Percentiles rank a stretch among this genome's conserved stretches.
phyloP scores from a whole-genome alignment of 1,140 invertebrate species.

The Pollicipes pollicipes region DNA sequence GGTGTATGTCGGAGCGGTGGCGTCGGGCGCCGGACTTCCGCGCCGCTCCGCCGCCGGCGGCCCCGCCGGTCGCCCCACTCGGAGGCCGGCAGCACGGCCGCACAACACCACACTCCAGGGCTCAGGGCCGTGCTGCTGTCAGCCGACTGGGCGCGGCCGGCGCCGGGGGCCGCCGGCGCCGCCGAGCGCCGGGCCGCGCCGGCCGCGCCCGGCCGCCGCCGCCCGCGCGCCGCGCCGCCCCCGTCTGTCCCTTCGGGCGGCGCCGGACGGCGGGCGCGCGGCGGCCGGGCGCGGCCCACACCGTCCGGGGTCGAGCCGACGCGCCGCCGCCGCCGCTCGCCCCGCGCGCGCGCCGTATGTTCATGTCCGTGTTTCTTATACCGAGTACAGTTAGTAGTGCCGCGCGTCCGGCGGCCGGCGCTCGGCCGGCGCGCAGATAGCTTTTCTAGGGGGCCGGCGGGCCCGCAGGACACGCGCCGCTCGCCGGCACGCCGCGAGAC shows the following conservation, averaged over 20 bases:
- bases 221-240: too few species aligned
- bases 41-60: not conserved
- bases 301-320: too few species aligned
- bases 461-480: too few species aligned
- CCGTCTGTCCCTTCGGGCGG: not conserved
- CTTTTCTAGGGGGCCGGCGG: not conserved
- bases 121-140: not conserved
- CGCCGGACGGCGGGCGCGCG: too few species aligned
- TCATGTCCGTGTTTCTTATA: conserved; percentile 1
- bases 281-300: too few species aligned
- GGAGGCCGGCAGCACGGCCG: not conserved
- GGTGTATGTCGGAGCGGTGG: not conserved
- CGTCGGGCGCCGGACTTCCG: too few species aligned
- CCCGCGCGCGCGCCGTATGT: not conserved
- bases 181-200: not conserved
- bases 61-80: not conserved
- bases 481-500: not conserved
- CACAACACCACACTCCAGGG: not conserved
- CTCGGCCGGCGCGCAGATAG: not conserved
- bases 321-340: not conserved
- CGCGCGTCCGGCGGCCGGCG: too few species aligned
- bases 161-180: too few species aligned
- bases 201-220: too few species aligned
- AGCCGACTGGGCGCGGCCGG: not conserved
- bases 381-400: not conserved